Base-by-base conservation (phyloP, 2,888 invertebrate species). In the Scelioninae gen. 1 region DNA sequence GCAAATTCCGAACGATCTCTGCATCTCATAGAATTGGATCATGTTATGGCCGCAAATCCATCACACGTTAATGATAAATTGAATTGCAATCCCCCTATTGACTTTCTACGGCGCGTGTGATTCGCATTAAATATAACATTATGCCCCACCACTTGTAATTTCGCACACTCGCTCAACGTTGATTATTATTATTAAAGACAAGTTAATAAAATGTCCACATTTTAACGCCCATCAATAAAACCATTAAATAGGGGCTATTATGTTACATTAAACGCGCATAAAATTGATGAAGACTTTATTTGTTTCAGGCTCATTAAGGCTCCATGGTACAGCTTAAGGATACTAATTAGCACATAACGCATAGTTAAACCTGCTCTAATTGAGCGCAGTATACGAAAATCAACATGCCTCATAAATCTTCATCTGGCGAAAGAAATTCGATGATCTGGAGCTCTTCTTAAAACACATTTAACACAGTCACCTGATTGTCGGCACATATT, bases 241-340 rank as follows among this genome's bases (percentile, higher is more conserved):
- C 11, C 38, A 40, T 71, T 71, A 49, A 60, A 60, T 69, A 49
- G 29, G 32, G 11, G 58, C 29, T 31, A 49, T 69, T 69, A 55
- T 34, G 69, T 58, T 58, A 58, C 69, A 49, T 58, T 58, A 58
- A 69, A 34, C 31, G 58, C 47, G n/a, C 47, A 47, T 69, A 58
- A 69, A 69, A 47, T 58, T 69, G 43, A 69, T 71, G 51, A 60
- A 71, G 71, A 71, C 71, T 60, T 71, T 51, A 60, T 38, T 45
- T 55, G 71, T 60, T 51, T 40, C 51, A 15, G 16, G 40, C 71
- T 71, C 71, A 71, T 71, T 71, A 71, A 51, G 5, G 9, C 34
- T 16, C 11, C 16, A 8, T 6, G 34, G 13, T 32, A 16, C 58
- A 32, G 11, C 31, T 16, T 9, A 15, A 3, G 49, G 38, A 38